phyloP scores from a whole-genome alignment of 2,797 vertebrate species.

The Chaenodraco wilsoni region DNA sequence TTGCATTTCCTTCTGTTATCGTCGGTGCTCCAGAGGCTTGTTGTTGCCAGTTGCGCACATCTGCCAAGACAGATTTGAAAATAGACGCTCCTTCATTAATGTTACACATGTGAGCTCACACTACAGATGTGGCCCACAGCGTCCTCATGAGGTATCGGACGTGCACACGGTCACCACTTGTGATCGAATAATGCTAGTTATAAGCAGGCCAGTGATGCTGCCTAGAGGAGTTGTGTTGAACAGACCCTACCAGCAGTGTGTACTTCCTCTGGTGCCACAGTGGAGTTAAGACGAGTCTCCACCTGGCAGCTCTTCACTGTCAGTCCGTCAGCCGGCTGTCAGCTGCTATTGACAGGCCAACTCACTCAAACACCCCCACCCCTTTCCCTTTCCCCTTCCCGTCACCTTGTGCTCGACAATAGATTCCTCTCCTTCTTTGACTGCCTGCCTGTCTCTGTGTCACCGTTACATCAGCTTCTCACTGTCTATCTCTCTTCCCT shows the following conservation, averaged over 20 bases:
- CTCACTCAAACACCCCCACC: slow-evolving; percentile 22
- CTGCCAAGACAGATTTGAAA: slow-evolving; percentile 11
- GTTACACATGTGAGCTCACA: neutral
- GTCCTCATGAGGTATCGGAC: slow-evolving; percentile 10
- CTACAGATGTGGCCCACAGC: slow-evolving; percentile 17
- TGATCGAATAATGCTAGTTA: slow-evolving; percentile 6
- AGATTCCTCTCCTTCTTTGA: slow-evolving; percentile 53
- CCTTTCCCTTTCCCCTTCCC: slow-evolving; percentile 22
- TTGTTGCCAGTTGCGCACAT: slow-evolving; percentile 8
- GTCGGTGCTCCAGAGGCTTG: neutral
- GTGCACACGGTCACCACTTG: slow-evolving; percentile 13
- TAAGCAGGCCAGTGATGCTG: neutral
- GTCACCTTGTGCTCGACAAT: slow-evolving; percentile 51
- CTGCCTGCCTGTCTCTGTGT: slow-evolving; percentile 58
- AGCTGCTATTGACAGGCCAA: slow-evolving; percentile 50
- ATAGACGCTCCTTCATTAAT: slow-evolving; percentile 7
- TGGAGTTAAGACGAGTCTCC: slow-evolving; percentile 61
- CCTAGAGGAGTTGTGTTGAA: slow-evolving; percentile 1
- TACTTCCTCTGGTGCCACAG: slow-evolving; percentile 49
- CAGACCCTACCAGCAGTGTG: slow-evolving; percentile 38
- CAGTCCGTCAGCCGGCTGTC: slow-evolving; percentile 66
- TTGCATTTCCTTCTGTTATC: neutral
- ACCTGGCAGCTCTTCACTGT: slow-evolving; percentile 58
- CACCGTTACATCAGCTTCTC: slow-evolving; percentile 45
- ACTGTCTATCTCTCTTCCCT: slow-evolving; percentile 49